phyloP scores from a whole-genome alignment of 2,888 invertebrate genomes.

The Lingula anatina region DNA sequence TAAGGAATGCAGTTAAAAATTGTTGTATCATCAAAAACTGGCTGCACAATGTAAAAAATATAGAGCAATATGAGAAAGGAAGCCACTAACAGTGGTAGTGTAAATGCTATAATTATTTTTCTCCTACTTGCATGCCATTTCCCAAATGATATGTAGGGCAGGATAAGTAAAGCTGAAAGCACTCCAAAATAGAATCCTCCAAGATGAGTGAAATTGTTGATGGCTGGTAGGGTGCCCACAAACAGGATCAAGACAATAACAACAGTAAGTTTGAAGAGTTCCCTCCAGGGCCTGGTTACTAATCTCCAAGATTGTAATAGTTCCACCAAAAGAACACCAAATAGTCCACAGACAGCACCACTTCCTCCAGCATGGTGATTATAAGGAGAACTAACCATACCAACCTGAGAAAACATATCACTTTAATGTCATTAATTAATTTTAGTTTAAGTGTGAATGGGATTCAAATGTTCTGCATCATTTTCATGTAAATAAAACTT shows the following conservation, averaged over 20 bases:
- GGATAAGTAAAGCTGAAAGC: conserved; percentile 20
- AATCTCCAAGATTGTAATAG: conserved; percentile 31
- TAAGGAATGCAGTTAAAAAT: conserved; percentile 26
- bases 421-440: no score
- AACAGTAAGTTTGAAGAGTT: conserved; percentile 17
- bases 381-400: conserved; percentile 21
- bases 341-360: conserved; percentile 25
- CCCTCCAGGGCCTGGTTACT: conserved; percentile 18
- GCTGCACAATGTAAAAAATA: conserved; percentile 21
- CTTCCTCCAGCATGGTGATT: conserved; percentile 26
- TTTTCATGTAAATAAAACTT: no score
- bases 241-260: conserved; percentile 16
- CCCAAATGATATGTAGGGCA: conserved; percentile 35
- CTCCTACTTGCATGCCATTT: conserved; percentile 15
- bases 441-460: no score
- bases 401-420: conserved; percentile 19
- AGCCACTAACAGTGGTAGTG: conserved; percentile 9
- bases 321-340: conserved; percentile 27
- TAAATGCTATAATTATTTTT: conserved; percentile 12
- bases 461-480: no score
- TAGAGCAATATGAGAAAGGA: conserved; percentile 14
- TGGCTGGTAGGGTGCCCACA: conserved; percentile 25
- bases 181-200: conserved; percentile 26
- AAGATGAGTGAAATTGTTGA: conserved; percentile 24
- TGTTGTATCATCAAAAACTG: conserved; percentile 12